These are phyloP conservation scores for Gymnarchus niloticus DNA, from an alignment of 2,113 vertebrate genomes.

Conservation along the genomic window DNA sequence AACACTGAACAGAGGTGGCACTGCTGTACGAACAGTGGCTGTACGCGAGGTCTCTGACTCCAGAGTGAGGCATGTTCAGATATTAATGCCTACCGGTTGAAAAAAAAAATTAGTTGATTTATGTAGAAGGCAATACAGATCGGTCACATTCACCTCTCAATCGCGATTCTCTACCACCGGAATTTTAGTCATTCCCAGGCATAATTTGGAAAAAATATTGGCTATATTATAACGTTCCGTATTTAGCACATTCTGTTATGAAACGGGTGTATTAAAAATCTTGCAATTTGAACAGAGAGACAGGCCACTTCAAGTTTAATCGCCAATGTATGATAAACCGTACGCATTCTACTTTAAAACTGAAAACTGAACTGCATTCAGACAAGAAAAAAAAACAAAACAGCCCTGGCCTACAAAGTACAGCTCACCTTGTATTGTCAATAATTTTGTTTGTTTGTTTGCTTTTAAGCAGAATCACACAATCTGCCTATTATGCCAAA, in stretches of 20 bases:
- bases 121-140: slow-evolving; percentile 28
- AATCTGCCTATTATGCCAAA: slow-evolving; percentile 43
- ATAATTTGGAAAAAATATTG: slow-evolving; percentile 56
- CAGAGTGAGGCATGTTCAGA: not conserved
- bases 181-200: slow-evolving; percentile 56
- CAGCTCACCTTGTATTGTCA: slow-evolving; percentile 35
- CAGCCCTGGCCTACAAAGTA: slow-evolving; percentile 42
- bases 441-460: slow-evolving; percentile 18
- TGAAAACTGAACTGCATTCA: slow-evolving; percentile 45
- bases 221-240: slow-evolving; percentile 55
- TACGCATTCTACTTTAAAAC: slow-evolving; percentile 62
- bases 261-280: slow-evolving; percentile 58
- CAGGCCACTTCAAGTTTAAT: slow-evolving; percentile 57
- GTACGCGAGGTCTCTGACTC: not conserved
- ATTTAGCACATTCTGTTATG: slow-evolving; percentile 65
- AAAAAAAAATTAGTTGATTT: slow-evolving; percentile 29
- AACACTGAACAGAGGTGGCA: not conserved
- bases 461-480: slow-evolving; percentile 39
- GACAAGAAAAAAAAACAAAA: slow-evolving; percentile 47
- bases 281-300: slow-evolving; percentile 49
- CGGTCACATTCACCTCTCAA: slow-evolving; percentile 37
- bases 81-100: slow-evolving; percentile 18
- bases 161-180: slow-evolving; percentile 46
- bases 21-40: not conserved
- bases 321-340: slow-evolving; percentile 55